A percentile compares a stretch with the other conserved stretches of the same genome.
Evolutionary conservation across 2,888 invertebrate genomes (phyloP).

Genomic region (Polyploca ridens): DNA sequence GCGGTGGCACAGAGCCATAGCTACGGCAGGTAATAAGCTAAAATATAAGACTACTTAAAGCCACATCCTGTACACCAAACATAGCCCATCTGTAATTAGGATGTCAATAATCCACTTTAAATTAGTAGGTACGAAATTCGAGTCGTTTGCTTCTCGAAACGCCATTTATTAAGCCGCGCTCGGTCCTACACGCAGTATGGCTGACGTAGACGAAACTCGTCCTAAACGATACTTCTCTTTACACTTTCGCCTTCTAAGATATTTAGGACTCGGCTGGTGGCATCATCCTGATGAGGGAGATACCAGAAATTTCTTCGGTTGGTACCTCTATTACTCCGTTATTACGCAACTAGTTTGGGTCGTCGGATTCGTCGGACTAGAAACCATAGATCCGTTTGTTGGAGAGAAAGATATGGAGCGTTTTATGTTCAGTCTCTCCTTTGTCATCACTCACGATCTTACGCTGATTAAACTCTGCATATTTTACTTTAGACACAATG

Average conservation of each 20-base stretch:
- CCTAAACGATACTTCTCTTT: constrained; percentile 66
- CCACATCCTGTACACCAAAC: neutral
- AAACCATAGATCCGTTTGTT: constrained; percentile 77
- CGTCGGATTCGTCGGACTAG: constrained; percentile 73
- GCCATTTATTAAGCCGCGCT: constrained; percentile 10
- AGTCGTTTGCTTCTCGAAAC: neutral
- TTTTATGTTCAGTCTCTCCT: constrained; percentile 79
- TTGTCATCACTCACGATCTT: constrained; percentile 77
- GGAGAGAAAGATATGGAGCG: constrained; percentile 74
- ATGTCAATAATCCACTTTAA: constrained; percentile 14
- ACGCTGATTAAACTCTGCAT: constrained; percentile 74
- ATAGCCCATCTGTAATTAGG: constrained; percentile 11
- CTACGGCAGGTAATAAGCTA: no score
- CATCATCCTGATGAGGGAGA: constrained; percentile 73
- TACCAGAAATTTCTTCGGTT: constrained; percentile 65
- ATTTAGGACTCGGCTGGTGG: constrained; percentile 78
- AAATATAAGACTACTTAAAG: neutral
- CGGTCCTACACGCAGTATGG: constrained; percentile 29
- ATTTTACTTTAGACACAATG: constrained; percentile 71
- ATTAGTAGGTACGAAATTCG: constrained; percentile 9
- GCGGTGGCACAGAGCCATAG: no score
- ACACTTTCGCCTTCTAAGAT: constrained; percentile 67
- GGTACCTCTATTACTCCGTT: constrained; percentile 71
- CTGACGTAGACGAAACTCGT: constrained; percentile 28
- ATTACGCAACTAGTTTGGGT: constrained; percentile 73